phyloP scores from a whole-genome alignment of 2,888 invertebrate species.

The Rhaphigaster nebulosa region DNA sequence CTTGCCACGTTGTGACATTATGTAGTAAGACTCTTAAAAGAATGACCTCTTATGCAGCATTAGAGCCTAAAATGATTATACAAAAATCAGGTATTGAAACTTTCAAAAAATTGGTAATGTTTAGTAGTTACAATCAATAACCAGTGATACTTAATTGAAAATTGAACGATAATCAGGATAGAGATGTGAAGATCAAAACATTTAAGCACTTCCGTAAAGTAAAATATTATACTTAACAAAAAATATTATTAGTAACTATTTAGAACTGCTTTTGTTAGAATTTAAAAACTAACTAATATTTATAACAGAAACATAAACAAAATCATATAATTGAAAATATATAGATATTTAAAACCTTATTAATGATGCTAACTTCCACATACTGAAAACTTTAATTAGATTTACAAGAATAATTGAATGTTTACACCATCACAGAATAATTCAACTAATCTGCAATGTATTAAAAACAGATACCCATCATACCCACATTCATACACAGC shows the following conservation, averaged over 20 bases:
- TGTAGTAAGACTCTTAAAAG: slow-evolving; percentile 66
- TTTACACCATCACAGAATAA: background rate
- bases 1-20: slow-evolving; percentile 84
- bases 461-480: slow-evolving; percentile 21
- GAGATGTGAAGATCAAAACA: background rate
- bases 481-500: slow-evolving; percentile 18
- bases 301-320: background rate
- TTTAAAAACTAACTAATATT: background rate
- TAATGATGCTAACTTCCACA: background rate
- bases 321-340: background rate
- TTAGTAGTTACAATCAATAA: background rate
- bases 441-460: background rate
- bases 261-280: background rate
- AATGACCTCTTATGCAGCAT: slow-evolving; percentile 67
- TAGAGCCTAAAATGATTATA: slow-evolving; percentile 65
- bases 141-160: background rate
- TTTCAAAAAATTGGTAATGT: background rate
- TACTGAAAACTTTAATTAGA: background rate
- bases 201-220: background rate
- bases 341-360: background rate
- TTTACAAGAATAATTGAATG: background rate
- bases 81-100: background rate
- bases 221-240: background rate
- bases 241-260: background rate
- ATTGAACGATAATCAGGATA: background rate